Conservation (phyloP, 2,888 invertebrate genomes). For the Euzetes globulus region DNA sequence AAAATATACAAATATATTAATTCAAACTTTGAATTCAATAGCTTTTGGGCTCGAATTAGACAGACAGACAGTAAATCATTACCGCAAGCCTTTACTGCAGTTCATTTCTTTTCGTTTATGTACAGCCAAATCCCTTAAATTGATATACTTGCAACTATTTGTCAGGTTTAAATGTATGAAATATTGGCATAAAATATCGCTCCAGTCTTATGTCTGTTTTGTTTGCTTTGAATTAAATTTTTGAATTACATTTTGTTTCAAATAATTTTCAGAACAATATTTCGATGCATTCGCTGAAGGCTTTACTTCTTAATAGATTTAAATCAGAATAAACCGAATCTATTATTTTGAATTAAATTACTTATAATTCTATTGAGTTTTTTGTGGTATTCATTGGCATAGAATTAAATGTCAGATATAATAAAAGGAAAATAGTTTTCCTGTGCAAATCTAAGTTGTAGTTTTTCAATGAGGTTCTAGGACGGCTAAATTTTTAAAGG, state of each 20-base stretch:
- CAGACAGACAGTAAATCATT: conserved; percentile 13
- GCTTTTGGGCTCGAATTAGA: conserved; percentile 10
- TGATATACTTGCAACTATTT: no score
- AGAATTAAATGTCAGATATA: no score
- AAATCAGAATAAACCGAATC: not conserved
- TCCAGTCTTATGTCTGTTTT: not conserved
- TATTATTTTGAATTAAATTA: no score
- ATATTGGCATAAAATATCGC: no score
- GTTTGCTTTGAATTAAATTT: conserved; percentile 9
- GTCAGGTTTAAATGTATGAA: no score
- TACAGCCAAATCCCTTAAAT: no score
- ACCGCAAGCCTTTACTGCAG: conserved; percentile 1
- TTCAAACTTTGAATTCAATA: conserved; percentile 7
- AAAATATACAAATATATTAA: not conserved
- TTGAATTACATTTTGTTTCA: not conserved
- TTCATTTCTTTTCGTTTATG: not conserved
- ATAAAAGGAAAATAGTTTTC: no score
- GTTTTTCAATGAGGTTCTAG: no score
- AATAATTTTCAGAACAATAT: not conserved
- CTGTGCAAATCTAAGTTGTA: no score
- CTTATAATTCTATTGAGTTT: no score
- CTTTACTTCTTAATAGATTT: not conserved
- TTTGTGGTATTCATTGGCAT: no score
- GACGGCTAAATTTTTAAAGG: no score
- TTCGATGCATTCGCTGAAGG: not conserved